A percentile compares a stretch with the other conserved stretches of the same genome.
These are phyloP conservation scores for Pachyuromys duprasi DNA, from an alignment of 2,797 vertebrate species.

Conservation along the genomic window DNA sequence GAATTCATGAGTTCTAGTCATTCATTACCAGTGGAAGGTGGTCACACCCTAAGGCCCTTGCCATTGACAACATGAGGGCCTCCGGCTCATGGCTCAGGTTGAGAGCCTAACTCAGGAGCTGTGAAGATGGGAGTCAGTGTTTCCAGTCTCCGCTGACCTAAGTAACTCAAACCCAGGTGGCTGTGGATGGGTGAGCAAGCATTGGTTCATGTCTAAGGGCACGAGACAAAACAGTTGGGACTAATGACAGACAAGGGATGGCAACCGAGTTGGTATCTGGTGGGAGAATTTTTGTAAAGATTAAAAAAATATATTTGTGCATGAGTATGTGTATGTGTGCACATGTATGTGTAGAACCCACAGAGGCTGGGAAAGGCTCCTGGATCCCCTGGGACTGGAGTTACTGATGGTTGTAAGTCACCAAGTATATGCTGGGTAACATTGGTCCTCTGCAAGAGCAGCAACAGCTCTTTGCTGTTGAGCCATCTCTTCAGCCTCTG, in stretches of 20 bases:
- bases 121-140: neutral
- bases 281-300: too few relatives aligned
- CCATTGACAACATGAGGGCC: neutral
- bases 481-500: neutral
- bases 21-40: neutral
- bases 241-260: too few relatives aligned
- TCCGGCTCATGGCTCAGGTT: neutral
- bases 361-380: neutral
- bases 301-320: too few relatives aligned
- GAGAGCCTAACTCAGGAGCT: neutral
- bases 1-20: too few relatives aligned
- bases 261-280: too few relatives aligned
- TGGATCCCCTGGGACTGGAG: neutral
- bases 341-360: neutral
- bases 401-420: neutral
- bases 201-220: too few relatives aligned
- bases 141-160: neutral
- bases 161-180: neutral
- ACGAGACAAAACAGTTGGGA: too few relatives aligned
- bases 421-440: neutral
- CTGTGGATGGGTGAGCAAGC: neutral
- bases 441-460: neutral
- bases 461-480: too few relatives aligned
- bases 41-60: neutral
- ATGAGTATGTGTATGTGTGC: neutral